These are phyloP conservation scores for Aphodius granarius DNA, from an alignment of 2,888 invertebrate genomes.

Conservation along the genomic window DNA sequence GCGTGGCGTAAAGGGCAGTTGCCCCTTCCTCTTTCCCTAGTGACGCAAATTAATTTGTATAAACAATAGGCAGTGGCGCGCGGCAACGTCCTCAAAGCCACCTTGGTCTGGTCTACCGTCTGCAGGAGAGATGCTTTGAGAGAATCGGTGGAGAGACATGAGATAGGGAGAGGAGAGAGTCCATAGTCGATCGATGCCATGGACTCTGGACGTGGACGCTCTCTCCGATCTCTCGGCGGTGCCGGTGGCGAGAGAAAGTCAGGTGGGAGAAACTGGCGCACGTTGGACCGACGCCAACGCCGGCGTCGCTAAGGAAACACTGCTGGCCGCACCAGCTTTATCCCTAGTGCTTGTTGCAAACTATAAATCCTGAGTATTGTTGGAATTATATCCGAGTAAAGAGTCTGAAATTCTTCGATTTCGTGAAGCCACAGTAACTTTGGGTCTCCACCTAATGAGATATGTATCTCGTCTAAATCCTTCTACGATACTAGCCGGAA, in stretches of 20 bases:
- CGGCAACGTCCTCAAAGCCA: not conserved
- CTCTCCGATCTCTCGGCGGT: not conserved
- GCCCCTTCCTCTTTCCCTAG: not conserved
- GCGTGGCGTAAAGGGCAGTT: not conserved
- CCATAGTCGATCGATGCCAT: not conserved
- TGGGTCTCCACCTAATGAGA: no score
- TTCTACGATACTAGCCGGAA: no score
- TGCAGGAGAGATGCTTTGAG: constrained; percentile 5
- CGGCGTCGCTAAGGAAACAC: not conserved
- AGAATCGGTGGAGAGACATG: not conserved
- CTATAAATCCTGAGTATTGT: not conserved
- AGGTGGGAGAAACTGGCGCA: not conserved
- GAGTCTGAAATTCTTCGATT: no score
- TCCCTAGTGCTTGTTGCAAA: not conserved
- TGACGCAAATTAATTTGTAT: constrained; percentile 10
- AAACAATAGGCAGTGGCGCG: not conserved
- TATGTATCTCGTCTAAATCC: no score
- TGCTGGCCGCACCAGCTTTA: not conserved
- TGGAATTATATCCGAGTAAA: not conserved
- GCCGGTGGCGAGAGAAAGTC: not conserved
- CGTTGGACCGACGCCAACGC: not conserved
- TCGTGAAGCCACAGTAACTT: no score
- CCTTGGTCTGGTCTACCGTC: not conserved
- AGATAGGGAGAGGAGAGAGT: constrained; percentile 1
- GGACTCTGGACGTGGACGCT: not conserved